These are phyloP conservation scores for Drosophila azteca DNA, from an alignment of 1,140 invertebrate genomes.

Conservation along the genomic window DNA sequence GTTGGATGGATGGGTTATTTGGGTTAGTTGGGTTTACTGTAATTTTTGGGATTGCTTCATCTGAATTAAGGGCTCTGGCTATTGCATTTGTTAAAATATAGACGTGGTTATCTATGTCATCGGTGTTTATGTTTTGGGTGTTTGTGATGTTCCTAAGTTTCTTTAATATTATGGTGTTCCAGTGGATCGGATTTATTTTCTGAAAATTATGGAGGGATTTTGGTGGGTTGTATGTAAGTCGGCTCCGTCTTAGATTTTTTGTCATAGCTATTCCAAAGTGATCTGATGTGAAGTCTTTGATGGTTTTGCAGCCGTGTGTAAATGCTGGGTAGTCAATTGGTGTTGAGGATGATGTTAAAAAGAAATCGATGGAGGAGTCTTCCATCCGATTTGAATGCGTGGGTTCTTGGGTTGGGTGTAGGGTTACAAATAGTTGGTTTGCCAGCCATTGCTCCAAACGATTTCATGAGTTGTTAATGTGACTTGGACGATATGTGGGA, in stretches of 20 bases:
- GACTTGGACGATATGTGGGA: not conserved
- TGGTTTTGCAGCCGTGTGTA: not conserved
- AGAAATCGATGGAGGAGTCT: slow-evolving; percentile 14
- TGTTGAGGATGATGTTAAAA: not conserved
- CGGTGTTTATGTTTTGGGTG: too few relatives aligned
- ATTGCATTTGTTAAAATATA: too few relatives aligned
- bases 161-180: too few relatives aligned
- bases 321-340: not conserved
- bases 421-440: not conserved
- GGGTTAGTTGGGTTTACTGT: too few relatives aligned
- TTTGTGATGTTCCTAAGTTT: too few relatives aligned
- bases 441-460: not conserved
- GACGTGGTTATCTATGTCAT: too few relatives aligned
- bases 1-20: too few relatives aligned
- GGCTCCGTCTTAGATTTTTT: not conserved
- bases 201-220: not conserved
- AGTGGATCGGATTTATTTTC: slow-evolving; percentile 1
- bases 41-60: too few relatives aligned
- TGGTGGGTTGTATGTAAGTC: not conserved
- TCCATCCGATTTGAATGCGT: not conserved
- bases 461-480: not conserved
- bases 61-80: too few relatives aligned
- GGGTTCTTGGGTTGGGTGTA: slow-evolving; percentile 1
- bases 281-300: slow-evolving; percentile 15
- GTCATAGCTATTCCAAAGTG: slow-evolving; percentile 12